Base-by-base conservation (phyloP, 2,888 invertebrate species). In the Stenodema calcarata region DNA sequence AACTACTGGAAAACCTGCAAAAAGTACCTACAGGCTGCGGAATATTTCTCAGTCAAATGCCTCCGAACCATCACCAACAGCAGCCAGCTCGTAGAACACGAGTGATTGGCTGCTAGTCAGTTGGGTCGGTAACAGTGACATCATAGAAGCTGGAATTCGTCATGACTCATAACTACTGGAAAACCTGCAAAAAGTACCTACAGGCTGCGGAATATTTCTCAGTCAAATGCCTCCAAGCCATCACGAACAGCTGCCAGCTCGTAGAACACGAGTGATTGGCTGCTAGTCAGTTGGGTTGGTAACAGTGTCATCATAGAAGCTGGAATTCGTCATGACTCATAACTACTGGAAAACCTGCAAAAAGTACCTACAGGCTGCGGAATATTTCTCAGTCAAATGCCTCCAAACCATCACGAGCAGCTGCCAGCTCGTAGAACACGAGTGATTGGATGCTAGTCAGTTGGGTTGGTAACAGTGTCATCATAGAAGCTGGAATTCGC, bases 221-320 rank as follows among this genome's bases (percentile, higher is more conserved):
- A 54, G 54, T 6, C 54, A 54, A 54, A 54, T 54, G 54, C 54
- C 70, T 27, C 70, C 18, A 7, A 35, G 7, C 35, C 35, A 35
- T 76, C 76, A 76, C 7, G n/a, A 76, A 16, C 2, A 41, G 76
- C n/a, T 35, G 41, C n/a, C 76, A 7, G 76, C 41, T 35, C 35
- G 76, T 76, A 76, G 41, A 76, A 76, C 76, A 76, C 76, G 35
- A n/a, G 76, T 76, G 28, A 76, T 76, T 4, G 76, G 76, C 76
- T 16, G 35, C 35, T 35, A 27, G 35, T 76, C 76, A 76, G 76
- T 27, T 11, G 30, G 14, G 35, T 76, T n/a, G 76, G 76, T 76
- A 76, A 14, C 12, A 76, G 41, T 35, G 76, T 30, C 76, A 76
- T 76, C 76, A 76, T 76, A 2, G 41, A 76, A 11, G 18, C 2